These are phyloP conservation scores for Zootoca vivipara DNA, from an alignment of 2,113 vertebrate genomes.

Conservation along the genomic window DNA sequence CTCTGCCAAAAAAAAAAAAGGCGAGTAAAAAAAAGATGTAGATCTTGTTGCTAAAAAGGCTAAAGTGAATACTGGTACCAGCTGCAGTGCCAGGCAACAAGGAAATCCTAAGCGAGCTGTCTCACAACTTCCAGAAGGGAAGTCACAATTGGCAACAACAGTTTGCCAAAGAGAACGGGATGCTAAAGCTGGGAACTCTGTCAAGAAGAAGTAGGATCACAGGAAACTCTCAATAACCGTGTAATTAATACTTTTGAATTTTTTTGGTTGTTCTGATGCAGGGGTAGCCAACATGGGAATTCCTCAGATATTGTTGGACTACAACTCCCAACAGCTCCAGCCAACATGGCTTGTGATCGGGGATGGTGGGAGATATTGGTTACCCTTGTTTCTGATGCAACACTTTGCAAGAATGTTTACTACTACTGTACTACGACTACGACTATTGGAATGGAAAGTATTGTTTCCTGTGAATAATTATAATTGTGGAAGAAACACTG, in stretches of 20 bases:
- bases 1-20: not conserved
- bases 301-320: too few relatives aligned
- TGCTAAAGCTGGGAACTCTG: not conserved
- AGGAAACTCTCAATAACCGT: not conserved
- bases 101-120: not conserved
- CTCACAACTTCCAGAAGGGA: rapidly evolving
- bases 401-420: too few relatives aligned
- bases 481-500: too few relatives aligned
- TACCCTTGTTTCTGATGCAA: too few relatives aligned
- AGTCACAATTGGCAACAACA: not conserved
- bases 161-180: not conserved
- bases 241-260: not conserved
- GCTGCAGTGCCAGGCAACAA: not conserved
- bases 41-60: not conserved
- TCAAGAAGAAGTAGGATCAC: not conserved
- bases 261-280: too few relatives aligned
- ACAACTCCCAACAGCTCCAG: too few relatives aligned
- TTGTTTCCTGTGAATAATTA: too few relatives aligned
- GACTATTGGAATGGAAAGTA: too few relatives aligned
- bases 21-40: not conserved
- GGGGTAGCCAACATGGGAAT: too few relatives aligned
- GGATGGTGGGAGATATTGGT: not conserved
- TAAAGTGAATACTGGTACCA: not conserved
- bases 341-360: not conserved
- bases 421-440: too few relatives aligned